Base-by-base conservation (phyloP, 2,888 invertebrate species). In the Vanessa cardui region DNA sequence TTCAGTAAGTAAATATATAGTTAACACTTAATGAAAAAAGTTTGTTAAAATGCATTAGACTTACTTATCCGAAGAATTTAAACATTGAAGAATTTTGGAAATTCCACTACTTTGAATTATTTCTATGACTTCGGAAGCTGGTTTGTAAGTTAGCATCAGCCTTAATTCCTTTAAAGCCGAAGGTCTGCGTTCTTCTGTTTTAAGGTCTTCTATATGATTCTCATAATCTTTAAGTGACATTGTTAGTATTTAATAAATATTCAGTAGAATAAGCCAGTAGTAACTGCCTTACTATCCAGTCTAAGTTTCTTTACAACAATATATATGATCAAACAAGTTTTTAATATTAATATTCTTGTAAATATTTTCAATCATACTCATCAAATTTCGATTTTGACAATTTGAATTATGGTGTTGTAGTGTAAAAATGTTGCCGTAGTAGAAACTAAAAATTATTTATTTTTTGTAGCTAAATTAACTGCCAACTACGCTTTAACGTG, bases 21-120 rank as follows among this genome's bases (percentile, higher is more conserved):
- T 49, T 9, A 7, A 9, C 20, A 20, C 8, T 49, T 49, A 49
- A 2, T 9, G 6, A 4, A 20, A 26, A 69, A 16, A 50, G 31
- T 46, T 65, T 61, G 47, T 39, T 12, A 39, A 39, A 39, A 39
- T 12, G 2, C 9, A 39, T 12, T 39, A 39, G 58, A 79, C 86
- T 72, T 83, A 89, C 89, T 83, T 84, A 73, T 88, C 82, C 49
- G 77, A 58, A 64, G 90, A 92, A 78, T 95, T 94, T 45, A 96
- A 84, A 76, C 96, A 96, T 52, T 95, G 94, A 69, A 95, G 94
- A 65, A 96, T 92, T 75, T 94, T 88, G 0, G 94, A 89, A 64
- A 95, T 90, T 72, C 94, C 94, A 20, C 94, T 82, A 75, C 81
- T 76, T 74, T 78, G 80, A 44, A 92, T 83, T 9, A 81, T 79